Evolutionary conservation across 2,797 vertebrate species (phyloP).

Genomic region (Amblyopsis hoosieri): DNA sequence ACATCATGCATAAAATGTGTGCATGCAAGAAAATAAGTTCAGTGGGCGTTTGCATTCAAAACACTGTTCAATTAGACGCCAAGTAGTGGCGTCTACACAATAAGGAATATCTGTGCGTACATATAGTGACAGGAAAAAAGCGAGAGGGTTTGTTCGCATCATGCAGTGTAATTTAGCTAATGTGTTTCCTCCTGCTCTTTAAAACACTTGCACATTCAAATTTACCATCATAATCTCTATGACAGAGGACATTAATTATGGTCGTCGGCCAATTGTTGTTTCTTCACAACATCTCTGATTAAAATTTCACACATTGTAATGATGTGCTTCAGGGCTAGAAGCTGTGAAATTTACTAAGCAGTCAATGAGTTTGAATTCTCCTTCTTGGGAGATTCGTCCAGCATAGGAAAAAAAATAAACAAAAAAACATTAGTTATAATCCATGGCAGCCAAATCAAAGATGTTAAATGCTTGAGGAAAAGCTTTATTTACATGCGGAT

Average conservation of each 20-base stretch:
- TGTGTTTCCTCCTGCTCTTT: constrained; percentile 83
- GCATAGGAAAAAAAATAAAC: constrained; percentile 72
- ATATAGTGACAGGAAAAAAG: constrained; percentile 72
- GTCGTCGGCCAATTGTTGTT: constrained; percentile 91
- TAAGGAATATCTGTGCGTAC: constrained; percentile 75
- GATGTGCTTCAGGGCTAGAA: constrained; percentile 91
- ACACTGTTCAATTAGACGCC: constrained; percentile 79
- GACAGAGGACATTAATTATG: constrained; percentile 97
- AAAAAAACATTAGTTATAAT: constrained; percentile 75
- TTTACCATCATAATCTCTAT: constrained; percentile 90
- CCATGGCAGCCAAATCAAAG: constrained; percentile 83
- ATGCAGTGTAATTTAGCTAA: constrained; percentile 82
- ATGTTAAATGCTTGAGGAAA: constrained; percentile 83
- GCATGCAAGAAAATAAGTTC: constrained; percentile 70
- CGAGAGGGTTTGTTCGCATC: constrained; percentile 72
- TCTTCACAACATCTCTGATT: constrained; percentile 96
- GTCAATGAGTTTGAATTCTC: constrained; percentile 82
- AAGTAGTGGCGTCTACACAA: constrained; percentile 76
- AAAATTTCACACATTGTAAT: constrained; percentile 98
- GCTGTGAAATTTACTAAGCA: constrained; percentile 89
- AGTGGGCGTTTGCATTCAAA: constrained; percentile 71
- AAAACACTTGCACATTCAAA: constrained; percentile 86
- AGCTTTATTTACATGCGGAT: constrained; percentile 86
- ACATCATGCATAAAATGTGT: constrained; percentile 77
- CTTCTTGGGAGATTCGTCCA: constrained; percentile 83